phyloP scores from a whole-genome alignment of 2,113 vertebrate species.

The Varanus salvator region DNA sequence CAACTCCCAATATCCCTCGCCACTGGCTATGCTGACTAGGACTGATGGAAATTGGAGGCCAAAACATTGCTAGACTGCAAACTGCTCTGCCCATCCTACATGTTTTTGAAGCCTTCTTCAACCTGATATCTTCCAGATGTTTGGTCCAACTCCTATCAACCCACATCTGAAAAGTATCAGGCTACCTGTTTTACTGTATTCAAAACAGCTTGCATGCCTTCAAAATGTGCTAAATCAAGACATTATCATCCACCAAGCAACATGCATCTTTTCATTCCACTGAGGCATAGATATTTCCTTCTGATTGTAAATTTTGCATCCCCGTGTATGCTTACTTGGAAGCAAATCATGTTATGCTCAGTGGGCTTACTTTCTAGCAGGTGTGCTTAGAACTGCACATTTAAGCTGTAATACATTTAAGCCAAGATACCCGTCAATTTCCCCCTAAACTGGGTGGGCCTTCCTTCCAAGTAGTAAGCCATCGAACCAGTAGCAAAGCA shows the following conservation, averaged over 20 bases:
- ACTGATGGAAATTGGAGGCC: background rate
- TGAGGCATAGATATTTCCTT: background rate
- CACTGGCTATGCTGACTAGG: background rate
- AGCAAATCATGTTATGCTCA: background rate
- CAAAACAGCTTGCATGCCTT: background rate
- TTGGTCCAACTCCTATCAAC: too few relatives aligned
- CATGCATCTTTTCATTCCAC: background rate
- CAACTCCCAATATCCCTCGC: background rate
- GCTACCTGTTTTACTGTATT: background rate
- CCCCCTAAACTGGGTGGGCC: background rate
- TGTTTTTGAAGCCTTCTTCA: too few relatives aligned
- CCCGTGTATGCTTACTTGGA: background rate
- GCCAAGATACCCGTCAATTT: background rate
- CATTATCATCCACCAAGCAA: background rate
- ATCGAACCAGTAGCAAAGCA: background rate
- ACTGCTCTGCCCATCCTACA: background rate
- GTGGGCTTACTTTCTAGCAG: background rate
- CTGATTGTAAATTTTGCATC: too few relatives aligned
- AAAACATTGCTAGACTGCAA: background rate
- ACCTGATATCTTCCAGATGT: too few relatives aligned
- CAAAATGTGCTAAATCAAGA: background rate
- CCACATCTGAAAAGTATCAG: too few relatives aligned
- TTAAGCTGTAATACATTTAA: background rate
- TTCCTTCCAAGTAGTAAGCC: background rate
- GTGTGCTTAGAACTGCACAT: too few relatives aligned